Conservation (phyloP, 2,113 vertebrate species). For the Rhynchomys soricoides region DNA sequence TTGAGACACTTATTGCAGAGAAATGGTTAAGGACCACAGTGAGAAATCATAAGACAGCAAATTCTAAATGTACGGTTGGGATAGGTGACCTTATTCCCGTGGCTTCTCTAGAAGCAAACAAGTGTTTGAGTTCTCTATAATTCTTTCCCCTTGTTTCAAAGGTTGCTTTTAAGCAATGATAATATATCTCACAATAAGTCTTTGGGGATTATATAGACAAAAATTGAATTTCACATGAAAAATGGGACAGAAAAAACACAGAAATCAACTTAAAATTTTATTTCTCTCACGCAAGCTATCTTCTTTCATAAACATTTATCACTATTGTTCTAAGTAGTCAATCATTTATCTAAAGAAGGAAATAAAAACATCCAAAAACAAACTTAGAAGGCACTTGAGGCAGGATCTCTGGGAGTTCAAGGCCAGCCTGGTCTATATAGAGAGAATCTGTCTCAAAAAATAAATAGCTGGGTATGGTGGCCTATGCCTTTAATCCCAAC, state of each 20-base stretch:
- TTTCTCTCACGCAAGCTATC: neutral
- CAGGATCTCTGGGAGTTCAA: neutral
- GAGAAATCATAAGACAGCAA: slow-evolving; percentile 9
- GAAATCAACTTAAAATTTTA: neutral
- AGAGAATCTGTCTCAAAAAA: neutral
- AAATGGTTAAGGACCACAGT: slow-evolving; percentile 1
- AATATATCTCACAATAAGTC: neutral
- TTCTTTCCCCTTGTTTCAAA: neutral
- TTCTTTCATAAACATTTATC: slow-evolving; percentile 18
- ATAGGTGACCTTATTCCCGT: neutral
- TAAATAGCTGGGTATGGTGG: neutral
- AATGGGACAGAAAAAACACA: slow-evolving; percentile 40
- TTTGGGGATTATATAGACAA: slow-evolving; percentile 18
- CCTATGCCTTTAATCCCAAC: neutral
- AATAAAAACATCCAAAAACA: slow-evolving; percentile 33
- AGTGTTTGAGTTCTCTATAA: slow-evolving; percentile 9
- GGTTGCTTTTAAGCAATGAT: slow-evolving; percentile 8
- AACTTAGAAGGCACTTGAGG: neutral
- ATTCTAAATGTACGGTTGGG: neutral
- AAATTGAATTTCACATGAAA: neutral
- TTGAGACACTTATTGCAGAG: neutral
- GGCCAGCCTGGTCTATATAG: neutral
- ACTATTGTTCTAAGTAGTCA: neutral
- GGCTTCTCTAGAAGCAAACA: neutral
- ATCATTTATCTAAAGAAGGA: slow-evolving; percentile 43